Base-by-base conservation (phyloP, 2,888 invertebrate genomes). In the Charanyca ferruginea region DNA sequence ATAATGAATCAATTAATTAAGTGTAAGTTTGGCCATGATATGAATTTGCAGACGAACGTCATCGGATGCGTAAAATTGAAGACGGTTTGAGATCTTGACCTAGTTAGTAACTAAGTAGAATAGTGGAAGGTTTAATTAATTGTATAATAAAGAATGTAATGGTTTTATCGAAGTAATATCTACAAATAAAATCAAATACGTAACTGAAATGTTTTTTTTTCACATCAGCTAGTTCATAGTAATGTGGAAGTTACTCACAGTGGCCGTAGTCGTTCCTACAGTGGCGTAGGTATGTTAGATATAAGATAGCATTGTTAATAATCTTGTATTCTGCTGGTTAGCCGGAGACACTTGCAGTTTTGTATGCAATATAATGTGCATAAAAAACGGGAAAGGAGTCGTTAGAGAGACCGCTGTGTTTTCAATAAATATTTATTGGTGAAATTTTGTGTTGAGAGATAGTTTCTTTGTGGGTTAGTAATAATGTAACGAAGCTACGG, bases 1-100 rank as follows among this genome's bases (percentile, higher is more conserved):
- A 80, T 76, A 74, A 79, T 81, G 62, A 72, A 79, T 44, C 82
- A 73, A 83, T 84, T 84, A 77, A 81, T 80, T 66, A 61, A 62
- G 63, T 72, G 66, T 67, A 66, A 62, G 25, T 55, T 42, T 72
- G 72, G 55, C 79, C 77, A n/a, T 81, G 76, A 72, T 79, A 73
- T 44, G 63, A 42, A 48, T 74, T 70, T 66, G 61, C 59, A 58
- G 63, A 66, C 22, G 51, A 35, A 32, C 44, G 51, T 59, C 67
- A 47, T 75, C 61, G 60, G 57, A 79, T 73, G 55, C 59, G 60
- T 62, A 49, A 76, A 78, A 74, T 80, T 48, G 72, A 79, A 80
- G 78, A 85, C 74, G 77, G 73, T 75, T 66, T 73, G 59, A 55
- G 74, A 63, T 72, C 80, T 81, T 80, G 81, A 81, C 81, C 80